A percentile compares a stretch with the other conserved stretches of the same genome.
phyloP scores from a whole-genome alignment of 2,113 vertebrate species.

The Amblyopsis rosae region DNA sequence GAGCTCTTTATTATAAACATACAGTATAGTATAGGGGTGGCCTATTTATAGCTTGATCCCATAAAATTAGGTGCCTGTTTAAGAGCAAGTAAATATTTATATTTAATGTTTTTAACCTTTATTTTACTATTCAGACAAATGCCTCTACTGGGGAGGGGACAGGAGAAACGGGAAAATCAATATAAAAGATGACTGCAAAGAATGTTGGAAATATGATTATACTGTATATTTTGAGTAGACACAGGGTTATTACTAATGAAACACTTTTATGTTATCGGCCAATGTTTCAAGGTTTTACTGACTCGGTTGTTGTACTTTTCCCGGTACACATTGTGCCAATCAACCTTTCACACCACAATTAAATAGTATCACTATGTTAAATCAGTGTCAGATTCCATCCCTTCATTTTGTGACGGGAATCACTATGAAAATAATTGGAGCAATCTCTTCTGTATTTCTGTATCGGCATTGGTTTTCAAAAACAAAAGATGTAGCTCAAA shows the following conservation, averaged over 20 bases:
- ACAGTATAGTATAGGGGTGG: no score
- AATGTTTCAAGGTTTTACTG: conserved; percentile 18
- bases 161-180: no score
- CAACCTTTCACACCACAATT: not conserved
- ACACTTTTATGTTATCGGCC: not conserved
- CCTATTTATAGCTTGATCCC: no score
- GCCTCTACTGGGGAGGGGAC: no score
- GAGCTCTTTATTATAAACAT: no score
- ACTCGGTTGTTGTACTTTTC: not conserved
- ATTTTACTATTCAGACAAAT: no score
- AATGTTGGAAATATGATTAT: conserved; percentile 36
- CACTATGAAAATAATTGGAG: not conserved
- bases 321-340: not conserved
- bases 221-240: conserved; percentile 1
- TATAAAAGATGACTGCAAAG: conserved; percentile 25
- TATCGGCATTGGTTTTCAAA: conserved; percentile 2
- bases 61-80: no score
- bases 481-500: not conserved
- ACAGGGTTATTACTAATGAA: conserved; percentile 26
- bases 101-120: no score
- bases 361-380: not conserved
- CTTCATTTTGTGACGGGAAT: not conserved
- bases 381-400: not conserved
- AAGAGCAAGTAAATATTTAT: conserved; percentile 8
- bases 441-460: not conserved